These are phyloP conservation scores for Polietes domitor DNA, from an alignment of 2,888 invertebrate species.

Conservation along the genomic window DNA sequence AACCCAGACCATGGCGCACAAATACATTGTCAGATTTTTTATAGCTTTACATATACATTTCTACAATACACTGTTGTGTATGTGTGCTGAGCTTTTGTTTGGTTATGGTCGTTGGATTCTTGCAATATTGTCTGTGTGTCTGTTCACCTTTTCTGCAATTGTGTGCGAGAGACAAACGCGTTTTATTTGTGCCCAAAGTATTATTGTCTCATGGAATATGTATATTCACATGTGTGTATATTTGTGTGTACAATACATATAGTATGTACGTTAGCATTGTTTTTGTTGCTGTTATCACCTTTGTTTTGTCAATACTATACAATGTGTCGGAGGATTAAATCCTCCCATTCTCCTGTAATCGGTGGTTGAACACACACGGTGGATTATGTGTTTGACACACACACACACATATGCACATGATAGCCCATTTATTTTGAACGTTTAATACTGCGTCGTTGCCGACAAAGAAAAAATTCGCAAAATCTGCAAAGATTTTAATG, in stretches of 20 bases:
- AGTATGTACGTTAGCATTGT: background rate
- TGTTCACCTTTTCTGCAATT: conserved; percentile 5
- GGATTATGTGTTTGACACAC: background rate
- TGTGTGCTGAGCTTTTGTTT: conserved; percentile 25
- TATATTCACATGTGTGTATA: background rate
- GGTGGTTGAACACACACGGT: too few species aligned
- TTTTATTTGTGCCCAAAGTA: conserved; percentile 36
- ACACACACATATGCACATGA: background rate
- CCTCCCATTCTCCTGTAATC: conserved; percentile 26
- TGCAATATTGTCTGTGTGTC: background rate
- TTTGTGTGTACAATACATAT: background rate
- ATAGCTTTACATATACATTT: too few species aligned
- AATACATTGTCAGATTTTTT: background rate
- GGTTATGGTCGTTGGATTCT: background rate
- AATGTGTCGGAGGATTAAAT: background rate
- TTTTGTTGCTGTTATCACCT: background rate
- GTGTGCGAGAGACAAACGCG: conserved; percentile 21
- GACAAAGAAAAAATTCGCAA: background rate
- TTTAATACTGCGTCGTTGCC: conserved; percentile 38
- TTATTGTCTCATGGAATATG: conserved; percentile 10
- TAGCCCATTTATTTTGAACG: conserved; percentile 47
- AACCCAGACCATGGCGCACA: background rate
- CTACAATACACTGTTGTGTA: background rate
- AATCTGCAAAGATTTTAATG: background rate
- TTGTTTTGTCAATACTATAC: conserved; percentile 17